Percentiles rank a stretch among this genome's conserved stretches.
Conservation (phyloP, 2,888 invertebrate species). For the Oconnorella tubifera region DNA sequence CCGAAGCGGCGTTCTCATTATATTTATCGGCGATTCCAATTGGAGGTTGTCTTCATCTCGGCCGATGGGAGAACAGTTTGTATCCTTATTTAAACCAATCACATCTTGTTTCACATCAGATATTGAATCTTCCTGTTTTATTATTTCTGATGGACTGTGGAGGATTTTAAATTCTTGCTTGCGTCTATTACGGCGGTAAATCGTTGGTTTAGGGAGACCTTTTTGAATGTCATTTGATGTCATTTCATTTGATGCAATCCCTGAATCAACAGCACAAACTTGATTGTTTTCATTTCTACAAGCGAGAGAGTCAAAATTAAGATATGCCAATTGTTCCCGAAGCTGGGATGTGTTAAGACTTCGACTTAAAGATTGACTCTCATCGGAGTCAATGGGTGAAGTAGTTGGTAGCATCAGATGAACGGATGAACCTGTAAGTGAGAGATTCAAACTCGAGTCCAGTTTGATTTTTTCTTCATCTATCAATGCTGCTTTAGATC, state of each 20-base stretch:
- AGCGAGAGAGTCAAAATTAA: conserved; percentile 25
- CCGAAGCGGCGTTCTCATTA: neutral
- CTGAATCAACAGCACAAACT: neutral
- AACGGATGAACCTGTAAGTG: neutral
- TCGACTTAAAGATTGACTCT: neutral
- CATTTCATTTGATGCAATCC: neutral
- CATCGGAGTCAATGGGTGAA: neutral
- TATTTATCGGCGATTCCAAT: neutral
- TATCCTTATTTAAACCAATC: too few relatives aligned
- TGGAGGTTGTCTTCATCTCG: neutral
- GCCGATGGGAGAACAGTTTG: neutral
- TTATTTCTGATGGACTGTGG: conserved; percentile 5
- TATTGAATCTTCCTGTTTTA: conserved; percentile 4
- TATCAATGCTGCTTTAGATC: too few relatives aligned
- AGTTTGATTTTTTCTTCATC: too few relatives aligned
- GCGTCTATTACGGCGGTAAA: conserved; percentile 7
- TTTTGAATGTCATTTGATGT: neutral
- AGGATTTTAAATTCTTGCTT: conserved; percentile 16
- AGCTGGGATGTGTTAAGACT: conserved; percentile 22
- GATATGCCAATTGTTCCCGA: conserved; percentile 19
- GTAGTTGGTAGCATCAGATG: neutral
- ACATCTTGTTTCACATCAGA: too few relatives aligned
- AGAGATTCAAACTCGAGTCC: neutral
- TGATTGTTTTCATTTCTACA: neutral
- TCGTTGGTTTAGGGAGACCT: conserved; percentile 4